Percentiles rank a stretch among this genome's conserved stretches.
phyloP scores from a whole-genome alignment of 1,140 invertebrate genomes.

The Gonatopus flavifemur region DNA sequence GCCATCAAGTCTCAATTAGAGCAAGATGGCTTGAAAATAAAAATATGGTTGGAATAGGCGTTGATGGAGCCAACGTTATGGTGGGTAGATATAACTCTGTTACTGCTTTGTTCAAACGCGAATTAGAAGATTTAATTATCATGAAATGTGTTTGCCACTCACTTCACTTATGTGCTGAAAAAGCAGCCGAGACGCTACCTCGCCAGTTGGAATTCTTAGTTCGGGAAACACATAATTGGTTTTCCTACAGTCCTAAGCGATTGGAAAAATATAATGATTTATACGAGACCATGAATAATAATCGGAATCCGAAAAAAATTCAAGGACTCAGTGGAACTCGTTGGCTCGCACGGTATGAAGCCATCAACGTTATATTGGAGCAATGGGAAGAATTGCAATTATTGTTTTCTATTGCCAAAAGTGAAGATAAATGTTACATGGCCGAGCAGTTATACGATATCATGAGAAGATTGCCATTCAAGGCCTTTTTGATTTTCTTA shows the following conservation, averaged over 20 bases:
- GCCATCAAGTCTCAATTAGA: too few relatives aligned
- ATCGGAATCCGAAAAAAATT: constrained; percentile 30
- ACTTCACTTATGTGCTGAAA: constrained; percentile 18
- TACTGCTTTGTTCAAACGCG: constrained; percentile 9
- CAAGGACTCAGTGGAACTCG: constrained; percentile 27
- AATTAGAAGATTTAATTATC: constrained; percentile 15
- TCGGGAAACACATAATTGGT: too few relatives aligned
- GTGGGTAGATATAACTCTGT: constrained; percentile 21
- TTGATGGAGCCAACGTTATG: constrained; percentile 21
- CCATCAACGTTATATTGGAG: constrained; percentile 10
- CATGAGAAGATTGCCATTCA: constrained; percentile 21
- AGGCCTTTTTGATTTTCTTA: too few relatives aligned
- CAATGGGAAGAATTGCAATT: neutral
- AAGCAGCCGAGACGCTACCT: constrained; percentile 14
- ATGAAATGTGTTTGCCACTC: too few relatives aligned
- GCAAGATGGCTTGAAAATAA: neutral
- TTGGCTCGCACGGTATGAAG: too few relatives aligned
- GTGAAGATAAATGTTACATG: constrained; percentile 19
- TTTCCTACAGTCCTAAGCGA: too few relatives aligned
- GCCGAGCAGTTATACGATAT: constrained; percentile 22
- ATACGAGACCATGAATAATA: too few relatives aligned
- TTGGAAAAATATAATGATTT: too few relatives aligned
- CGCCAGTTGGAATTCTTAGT: constrained; percentile 29
- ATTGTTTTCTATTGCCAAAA: too few relatives aligned
- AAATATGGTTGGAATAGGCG: constrained; percentile 11